Conservation (phyloP, 1,140 invertebrate species). For the Drosophila quadrilineata region DNA sequence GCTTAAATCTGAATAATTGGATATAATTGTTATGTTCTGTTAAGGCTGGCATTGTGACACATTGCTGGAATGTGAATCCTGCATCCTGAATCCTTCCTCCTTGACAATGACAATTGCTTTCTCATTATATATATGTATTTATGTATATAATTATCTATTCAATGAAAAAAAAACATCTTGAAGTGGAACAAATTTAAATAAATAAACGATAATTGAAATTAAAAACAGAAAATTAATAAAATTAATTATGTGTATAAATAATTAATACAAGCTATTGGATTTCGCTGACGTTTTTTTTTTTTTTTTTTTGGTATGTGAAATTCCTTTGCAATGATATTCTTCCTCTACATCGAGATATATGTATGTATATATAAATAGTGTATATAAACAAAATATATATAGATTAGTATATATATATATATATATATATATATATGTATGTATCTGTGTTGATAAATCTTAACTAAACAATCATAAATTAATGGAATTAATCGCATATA, state of each 20-base stretch:
- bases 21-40: no score
- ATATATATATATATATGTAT: conserved; percentile 30
- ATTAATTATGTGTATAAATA: no score
- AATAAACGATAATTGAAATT: neutral
- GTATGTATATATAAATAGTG: conserved; percentile 8
- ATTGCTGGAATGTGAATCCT: conserved; percentile 26
- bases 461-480: conserved; percentile 53
- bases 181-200: no score
- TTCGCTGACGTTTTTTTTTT: conserved; percentile 1
- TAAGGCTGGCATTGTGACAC: conserved; percentile 35
- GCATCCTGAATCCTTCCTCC: no score
- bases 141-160: no score
- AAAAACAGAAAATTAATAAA: neutral
- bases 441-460: conserved; percentile 46
- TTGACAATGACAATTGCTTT: no score
- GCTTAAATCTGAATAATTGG: conserved; percentile 34
- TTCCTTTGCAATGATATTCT: no score
- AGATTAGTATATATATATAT: conserved; percentile 13
- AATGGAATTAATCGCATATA: conserved; percentile 48
- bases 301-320: conserved; percentile 64
- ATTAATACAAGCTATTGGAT: conserved; percentile 50
- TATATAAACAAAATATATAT: no score
- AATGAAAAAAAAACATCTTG: no score
- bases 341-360: conserved; percentile 26
- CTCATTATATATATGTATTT: no score